These are phyloP conservation scores for Ormia ochracea DNA, from an alignment of 2,888 invertebrate species.

Conservation along the genomic window DNA sequence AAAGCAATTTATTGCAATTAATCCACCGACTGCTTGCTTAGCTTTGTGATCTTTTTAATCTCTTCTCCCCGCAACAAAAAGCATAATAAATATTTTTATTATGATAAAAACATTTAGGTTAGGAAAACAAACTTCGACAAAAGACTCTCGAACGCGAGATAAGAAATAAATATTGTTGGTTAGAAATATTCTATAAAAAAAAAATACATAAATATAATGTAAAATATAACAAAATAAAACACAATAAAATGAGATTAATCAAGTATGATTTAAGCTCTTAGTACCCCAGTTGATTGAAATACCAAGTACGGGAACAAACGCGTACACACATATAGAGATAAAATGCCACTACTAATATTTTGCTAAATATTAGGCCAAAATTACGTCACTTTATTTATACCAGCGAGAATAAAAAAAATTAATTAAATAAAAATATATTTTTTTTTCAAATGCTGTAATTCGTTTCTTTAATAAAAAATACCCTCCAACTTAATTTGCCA, in stretches of 20 bases:
- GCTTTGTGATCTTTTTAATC: background rate
- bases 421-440: no score
- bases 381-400: no score
- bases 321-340: background rate
- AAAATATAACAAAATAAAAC: no score
- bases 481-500: no score
- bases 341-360: no score
- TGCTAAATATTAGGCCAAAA: no score
- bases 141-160: background rate
- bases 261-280: background rate
- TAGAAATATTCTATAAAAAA: background rate
- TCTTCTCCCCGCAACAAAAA: background rate
- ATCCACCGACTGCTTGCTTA: background rate
- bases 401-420: no score
- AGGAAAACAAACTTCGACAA: background rate
- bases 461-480: no score
- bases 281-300: background rate
- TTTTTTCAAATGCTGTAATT: no score
- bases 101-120: slow-evolving; percentile 8
- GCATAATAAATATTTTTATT: background rate
- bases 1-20: background rate
- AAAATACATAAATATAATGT: background rate
- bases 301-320: background rate
- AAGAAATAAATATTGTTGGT: background rate
- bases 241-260: no score